Evolutionary conservation across 2,888 invertebrate genomes (phyloP), one percentile per base, ranked within the genome.

Genomic region (Acleris cristana): DNA sequence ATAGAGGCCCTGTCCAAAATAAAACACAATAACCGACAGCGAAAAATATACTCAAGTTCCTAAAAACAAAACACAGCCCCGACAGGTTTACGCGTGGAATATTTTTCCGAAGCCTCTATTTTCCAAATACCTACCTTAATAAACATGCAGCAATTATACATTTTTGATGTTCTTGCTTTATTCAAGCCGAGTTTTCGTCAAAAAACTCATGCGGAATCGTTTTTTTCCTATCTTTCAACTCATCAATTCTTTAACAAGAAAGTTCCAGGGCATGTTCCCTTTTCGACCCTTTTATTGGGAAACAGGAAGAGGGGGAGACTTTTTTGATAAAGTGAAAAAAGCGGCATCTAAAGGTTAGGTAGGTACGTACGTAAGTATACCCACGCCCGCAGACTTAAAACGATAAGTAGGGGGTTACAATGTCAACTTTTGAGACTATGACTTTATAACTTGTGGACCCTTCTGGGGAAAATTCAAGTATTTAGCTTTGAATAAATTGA

Each of bases 261-360:
- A 84, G 79, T 85, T 88, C 85, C 85, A 86, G 82, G 78, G 80
- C 82, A 74, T 79, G 83, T 82, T 83, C 86, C 87, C 85, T 82
- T 85, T 85, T 87, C 81, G 84, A 83, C 86, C 84, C 83, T 86
- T 89, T 85, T 85, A 84, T 80, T 82, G 82, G 76, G 52, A 77
- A 72, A 79, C 84, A 84, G 89, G 87, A 88, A 88, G 88, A 85
- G 87, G 87, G 84, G 86, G 81, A 77, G 84, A 80, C 85, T 84
- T 84, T 86, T 90, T 90, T 90, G 89, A 92, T 89, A 89, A 87
- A 86, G 83, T 88, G 88, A 90, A 89, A 90, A 90, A 89, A 89
- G 86, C 84, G 80, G 81, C 82, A 83, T 79, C 79, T 82, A 81
- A 84, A 85, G 81, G 77, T 84, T 81, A 82, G 84, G 40, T 12